Evolutionary conservation across 2,797 vertebrate species (phyloP).

Genomic region (Phoebastria nigripes): DNA sequence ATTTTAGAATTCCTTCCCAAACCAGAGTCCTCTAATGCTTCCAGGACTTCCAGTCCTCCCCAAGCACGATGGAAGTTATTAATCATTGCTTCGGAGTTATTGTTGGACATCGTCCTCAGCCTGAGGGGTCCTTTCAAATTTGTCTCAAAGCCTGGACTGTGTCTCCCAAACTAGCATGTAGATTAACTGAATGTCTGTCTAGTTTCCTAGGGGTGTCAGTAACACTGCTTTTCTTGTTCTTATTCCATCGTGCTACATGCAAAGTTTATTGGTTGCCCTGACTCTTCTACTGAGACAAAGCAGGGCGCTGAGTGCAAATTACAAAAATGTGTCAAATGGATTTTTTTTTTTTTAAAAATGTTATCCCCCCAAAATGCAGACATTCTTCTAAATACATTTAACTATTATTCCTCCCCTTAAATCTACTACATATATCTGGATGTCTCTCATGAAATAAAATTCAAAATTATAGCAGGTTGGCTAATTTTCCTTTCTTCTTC

Average conservation of each 20-base stretch:
- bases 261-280: background rate
- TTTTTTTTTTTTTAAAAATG: background rate
- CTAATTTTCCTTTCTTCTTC: no score
- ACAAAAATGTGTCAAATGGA: fast-evolving
- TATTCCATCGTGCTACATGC: background rate
- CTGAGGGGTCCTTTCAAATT: background rate
- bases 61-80: background rate
- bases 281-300: background rate
- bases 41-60: background rate
- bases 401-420: background rate
- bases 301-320: background rate
- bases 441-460: background rate
- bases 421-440: background rate
- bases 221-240: background rate
- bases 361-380: background rate
- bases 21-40: background rate
- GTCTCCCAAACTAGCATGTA: background rate
- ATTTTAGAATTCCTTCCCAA: background rate
- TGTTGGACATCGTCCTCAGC: background rate
- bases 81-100: background rate
- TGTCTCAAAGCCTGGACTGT: background rate
- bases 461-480: background rate
- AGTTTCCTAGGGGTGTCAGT: background rate
- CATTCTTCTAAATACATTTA: background rate
- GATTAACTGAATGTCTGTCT: background rate